phyloP scores from a whole-genome alignment of 2,113 vertebrate genomes.

The Python bivittatus region DNA sequence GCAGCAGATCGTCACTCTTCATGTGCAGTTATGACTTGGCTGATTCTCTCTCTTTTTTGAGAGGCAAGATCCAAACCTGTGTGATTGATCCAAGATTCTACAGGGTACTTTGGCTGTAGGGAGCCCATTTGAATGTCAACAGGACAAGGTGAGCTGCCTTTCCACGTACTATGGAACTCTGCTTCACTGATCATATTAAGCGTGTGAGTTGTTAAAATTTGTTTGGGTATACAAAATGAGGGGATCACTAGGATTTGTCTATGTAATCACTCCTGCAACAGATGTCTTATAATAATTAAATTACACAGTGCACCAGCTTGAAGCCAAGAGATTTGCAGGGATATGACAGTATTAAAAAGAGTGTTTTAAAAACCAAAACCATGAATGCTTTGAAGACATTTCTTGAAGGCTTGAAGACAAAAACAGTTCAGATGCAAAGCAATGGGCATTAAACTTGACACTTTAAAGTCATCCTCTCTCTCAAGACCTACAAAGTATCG shows the following conservation, averaged over 20 bases:
- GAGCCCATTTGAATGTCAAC: not conserved
- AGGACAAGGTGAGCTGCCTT: not conserved
- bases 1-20: not conserved
- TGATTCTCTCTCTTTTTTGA: not conserved
- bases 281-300: slow-evolving; percentile 1
- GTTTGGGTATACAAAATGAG: not conserved
- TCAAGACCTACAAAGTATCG: slow-evolving; percentile 24
- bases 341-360: slow-evolving; percentile 47
- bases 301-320: slow-evolving; percentile 5
- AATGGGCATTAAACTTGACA: slow-evolving; percentile 26
- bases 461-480: slow-evolving; percentile 34
- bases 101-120: not conserved
- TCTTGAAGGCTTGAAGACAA: slow-evolving; percentile 47
- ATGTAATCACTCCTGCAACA: not conserved
- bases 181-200: not conserved
- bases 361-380: slow-evolving; percentile 42
- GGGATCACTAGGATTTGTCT: not conserved
- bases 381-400: slow-evolving; percentile 42
- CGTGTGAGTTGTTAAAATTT: not conserved
- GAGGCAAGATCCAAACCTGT: not conserved
- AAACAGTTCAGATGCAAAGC: slow-evolving; percentile 34
- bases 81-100: not conserved
- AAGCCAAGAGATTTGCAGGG: slow-evolving; percentile 37
- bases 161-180: not conserved
- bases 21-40: not conserved